Conservation (phyloP, 1,140 invertebrate species). For the Drosophila parabipectinata region DNA sequence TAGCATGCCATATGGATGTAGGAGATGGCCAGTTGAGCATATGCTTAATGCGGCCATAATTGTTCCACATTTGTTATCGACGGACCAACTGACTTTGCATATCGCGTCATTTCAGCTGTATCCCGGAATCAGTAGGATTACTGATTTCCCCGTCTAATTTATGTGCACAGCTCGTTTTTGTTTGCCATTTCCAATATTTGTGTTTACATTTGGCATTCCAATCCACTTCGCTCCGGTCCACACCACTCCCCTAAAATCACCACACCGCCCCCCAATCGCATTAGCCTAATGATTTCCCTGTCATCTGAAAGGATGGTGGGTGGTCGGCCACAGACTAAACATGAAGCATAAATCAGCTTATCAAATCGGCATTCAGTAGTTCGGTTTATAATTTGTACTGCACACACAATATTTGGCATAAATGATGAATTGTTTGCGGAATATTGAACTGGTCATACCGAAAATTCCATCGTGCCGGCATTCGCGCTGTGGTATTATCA, state of each 20-base stretch:
- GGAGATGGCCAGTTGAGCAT: conserved; percentile 48
- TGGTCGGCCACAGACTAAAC: conserved; percentile 40
- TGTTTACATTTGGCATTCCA: conserved; percentile 53
- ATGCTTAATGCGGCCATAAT: conserved; percentile 70
- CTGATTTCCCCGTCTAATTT: conserved; percentile 46
- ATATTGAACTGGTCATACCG: conserved; percentile 13
- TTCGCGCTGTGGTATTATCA: conserved; percentile 29
- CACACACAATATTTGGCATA: conserved; percentile 43
- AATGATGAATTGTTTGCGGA: conserved; percentile 56
- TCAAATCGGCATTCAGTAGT: conserved; percentile 59
- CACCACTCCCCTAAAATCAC: not conserved
- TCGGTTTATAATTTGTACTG: conserved; percentile 58
- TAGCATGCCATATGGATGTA: conserved; percentile 10
- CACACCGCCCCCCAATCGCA: conserved; percentile 47
- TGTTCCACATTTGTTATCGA: conserved; percentile 70
- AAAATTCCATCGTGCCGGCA: not conserved
- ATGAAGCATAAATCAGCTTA: conserved; percentile 70
- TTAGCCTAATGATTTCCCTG: conserved; percentile 76
- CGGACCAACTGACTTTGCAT: conserved; percentile 52
- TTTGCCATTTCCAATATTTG: conserved; percentile 60
- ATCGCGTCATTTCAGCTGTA: conserved; percentile 34
- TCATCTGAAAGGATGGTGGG: conserved; percentile 20
- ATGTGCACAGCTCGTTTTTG: conserved; percentile 51
- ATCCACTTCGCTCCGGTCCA: conserved; percentile 14
- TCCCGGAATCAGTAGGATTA: conserved; percentile 43